Evolutionary conservation across 2,888 invertebrate species (phyloP).

Genomic region (Lutraria lutraria): DNA sequence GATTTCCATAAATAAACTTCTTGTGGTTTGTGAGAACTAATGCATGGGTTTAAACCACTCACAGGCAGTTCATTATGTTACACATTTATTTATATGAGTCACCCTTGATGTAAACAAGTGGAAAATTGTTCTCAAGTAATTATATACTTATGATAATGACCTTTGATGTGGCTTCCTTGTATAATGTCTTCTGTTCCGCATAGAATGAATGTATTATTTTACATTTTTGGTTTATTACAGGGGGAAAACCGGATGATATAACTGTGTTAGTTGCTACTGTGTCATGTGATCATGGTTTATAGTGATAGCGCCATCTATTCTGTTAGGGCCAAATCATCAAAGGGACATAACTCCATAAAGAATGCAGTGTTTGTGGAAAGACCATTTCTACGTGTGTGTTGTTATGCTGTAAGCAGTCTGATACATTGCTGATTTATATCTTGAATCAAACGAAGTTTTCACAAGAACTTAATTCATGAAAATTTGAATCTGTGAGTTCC

Average conservation of each 20-base stretch:
- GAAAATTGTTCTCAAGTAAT: no score
- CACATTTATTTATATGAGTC: no score
- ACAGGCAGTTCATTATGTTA: no score
- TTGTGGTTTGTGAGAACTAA: no score
- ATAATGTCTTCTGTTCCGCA: no score
- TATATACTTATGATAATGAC: no score
- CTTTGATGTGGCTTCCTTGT: no score
- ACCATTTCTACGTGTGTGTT: slow-evolving; percentile 31
- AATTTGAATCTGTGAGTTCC: neutral
- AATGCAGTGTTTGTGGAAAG: neutral
- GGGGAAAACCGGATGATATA: slow-evolving; percentile 99
- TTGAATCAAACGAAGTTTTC: neutral
- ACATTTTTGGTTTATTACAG: slow-evolving; percentile 88
- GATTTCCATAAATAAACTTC: no score
- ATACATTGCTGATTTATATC: neutral
- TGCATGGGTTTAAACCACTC: no score
- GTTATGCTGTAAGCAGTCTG: slow-evolving; percentile 31
- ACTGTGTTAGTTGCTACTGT: slow-evolving; percentile 98
- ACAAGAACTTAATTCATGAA: neutral
- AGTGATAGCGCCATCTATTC: slow-evolving; percentile 29
- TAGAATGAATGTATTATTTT: neutral
- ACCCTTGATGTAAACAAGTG: no score
- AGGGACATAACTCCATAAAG: slow-evolving; percentile 31
- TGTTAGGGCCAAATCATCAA: neutral
- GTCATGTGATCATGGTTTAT: slow-evolving; percentile 75